phyloP scores from a whole-genome alignment of 2,797 vertebrate genomes.

The Anomalospiza imberbis region DNA sequence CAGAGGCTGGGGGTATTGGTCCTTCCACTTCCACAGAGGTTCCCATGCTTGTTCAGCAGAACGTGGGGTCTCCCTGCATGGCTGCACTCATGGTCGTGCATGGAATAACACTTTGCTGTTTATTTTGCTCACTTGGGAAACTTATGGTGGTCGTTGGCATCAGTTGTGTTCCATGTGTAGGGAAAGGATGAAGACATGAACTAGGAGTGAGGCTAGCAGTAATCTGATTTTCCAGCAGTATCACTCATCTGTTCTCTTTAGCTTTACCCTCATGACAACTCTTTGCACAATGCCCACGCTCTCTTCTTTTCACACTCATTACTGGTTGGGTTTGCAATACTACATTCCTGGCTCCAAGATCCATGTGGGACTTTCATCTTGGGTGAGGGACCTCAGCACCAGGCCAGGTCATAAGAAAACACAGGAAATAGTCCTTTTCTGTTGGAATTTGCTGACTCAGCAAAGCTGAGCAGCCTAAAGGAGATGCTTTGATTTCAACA shows the following conservation, averaged over 20 bases:
- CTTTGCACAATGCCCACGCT: not conserved
- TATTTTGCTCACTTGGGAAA: not conserved
- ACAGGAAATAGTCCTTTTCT: not conserved
- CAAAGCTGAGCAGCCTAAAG: not conserved
- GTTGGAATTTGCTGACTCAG: not conserved
- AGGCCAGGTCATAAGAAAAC: not conserved
- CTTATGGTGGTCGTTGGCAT: not conserved
- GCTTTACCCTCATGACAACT: not conserved
- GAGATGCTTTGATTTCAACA: not conserved
- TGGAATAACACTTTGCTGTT: not conserved
- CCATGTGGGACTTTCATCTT: not conserved
- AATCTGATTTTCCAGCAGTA: not conserved
- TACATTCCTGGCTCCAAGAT: not conserved
- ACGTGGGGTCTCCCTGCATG: not conserved
- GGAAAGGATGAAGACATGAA: not conserved
- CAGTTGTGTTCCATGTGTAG: accelerated
- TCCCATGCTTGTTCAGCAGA: not conserved
- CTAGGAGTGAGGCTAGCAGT: not conserved
- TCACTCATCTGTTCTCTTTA: not conserved
- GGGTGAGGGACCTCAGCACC: not conserved
- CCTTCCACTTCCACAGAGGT: not conserved
- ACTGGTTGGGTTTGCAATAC: not conserved
- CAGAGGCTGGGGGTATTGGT: not conserved
- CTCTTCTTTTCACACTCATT: not conserved
- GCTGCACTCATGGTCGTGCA: accelerated